Percentiles rank a stretch among this genome's conserved stretches.
These are phyloP conservation scores for Leptarthrus brevirostris DNA, from an alignment of 2,888 invertebrate species.

Conservation along the genomic window DNA sequence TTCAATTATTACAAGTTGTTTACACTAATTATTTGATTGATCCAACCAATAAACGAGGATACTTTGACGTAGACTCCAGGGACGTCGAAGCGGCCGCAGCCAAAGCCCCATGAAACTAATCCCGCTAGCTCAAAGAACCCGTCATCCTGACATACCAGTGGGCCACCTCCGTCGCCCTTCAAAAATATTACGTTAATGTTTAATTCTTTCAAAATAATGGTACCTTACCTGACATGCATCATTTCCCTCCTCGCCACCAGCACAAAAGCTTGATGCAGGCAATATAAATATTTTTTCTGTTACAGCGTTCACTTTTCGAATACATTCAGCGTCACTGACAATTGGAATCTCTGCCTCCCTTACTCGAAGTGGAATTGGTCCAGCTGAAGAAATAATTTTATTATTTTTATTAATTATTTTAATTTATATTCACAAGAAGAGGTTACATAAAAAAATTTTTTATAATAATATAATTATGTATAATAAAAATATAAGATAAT, in stretches of 20 bases:
- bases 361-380: slow-evolving; percentile 89
- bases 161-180: slow-evolving; percentile 94
- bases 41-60: slow-evolving; percentile 95
- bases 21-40: slow-evolving; percentile 95
- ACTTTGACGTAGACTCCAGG: slow-evolving; percentile 98
- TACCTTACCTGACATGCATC: slow-evolving; percentile 89
- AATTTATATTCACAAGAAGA: too few species aligned
- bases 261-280: slow-evolving; percentile 93
- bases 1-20: slow-evolving; percentile 91
- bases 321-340: slow-evolving; percentile 91
- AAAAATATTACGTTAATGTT: too few species aligned
- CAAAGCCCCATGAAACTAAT: slow-evolving; percentile 94
- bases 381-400: slow-evolving; percentile 71
- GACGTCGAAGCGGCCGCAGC: slow-evolving; percentile 91
- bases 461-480: too few species aligned
- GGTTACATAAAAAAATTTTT: too few species aligned
- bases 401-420: too few species aligned
- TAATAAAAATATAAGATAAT: too few species aligned
- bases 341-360: slow-evolving; percentile 92
- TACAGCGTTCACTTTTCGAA: slow-evolving; percentile 92
- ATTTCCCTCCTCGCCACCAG: slow-evolving; percentile 91
- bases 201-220: too few species aligned
- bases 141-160: slow-evolving; percentile 91
- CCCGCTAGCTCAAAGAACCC: slow-evolving; percentile 94
- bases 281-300: slow-evolving; percentile 94